Conservation (phyloP, 2,797 vertebrate species). For the Salarias fasciatus region DNA sequence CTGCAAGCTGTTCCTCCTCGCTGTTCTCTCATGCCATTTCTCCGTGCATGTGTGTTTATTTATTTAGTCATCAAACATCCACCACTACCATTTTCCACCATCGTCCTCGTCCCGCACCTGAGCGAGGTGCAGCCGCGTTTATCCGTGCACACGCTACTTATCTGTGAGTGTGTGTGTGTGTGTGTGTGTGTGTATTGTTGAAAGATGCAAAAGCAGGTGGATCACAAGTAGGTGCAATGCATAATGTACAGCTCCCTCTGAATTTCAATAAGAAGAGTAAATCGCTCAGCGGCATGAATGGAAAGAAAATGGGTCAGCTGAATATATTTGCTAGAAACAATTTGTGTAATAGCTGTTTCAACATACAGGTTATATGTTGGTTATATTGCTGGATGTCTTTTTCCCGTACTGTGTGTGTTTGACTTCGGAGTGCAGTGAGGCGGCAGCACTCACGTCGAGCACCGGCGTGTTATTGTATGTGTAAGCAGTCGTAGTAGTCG, state of each 20-base stretch:
- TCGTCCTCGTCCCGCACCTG: constrained; percentile 1
- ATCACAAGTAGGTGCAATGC: constrained; percentile 12
- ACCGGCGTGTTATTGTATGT: constrained; percentile 47
- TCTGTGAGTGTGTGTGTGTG: constrained; percentile 11
- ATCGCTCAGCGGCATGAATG: constrained; percentile 49
- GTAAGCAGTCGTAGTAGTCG: constrained; percentile 53
- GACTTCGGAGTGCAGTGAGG: constrained; percentile 39
- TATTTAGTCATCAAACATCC: constrained; percentile 54
- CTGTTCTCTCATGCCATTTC: constrained; percentile 49
- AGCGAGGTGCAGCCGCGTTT: not conserved
- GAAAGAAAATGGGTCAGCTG: constrained; percentile 66
- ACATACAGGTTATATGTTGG: constrained; percentile 14
- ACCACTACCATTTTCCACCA: constrained; percentile 35
- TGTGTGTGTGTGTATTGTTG: constrained; percentile 10
- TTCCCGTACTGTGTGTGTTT: constrained; percentile 27
- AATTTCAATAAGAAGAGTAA: constrained; percentile 49
- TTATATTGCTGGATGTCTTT: constrained; percentile 33
- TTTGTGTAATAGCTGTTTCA: constrained; percentile 42
- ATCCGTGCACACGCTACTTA: constrained; percentile 12
- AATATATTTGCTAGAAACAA: constrained; percentile 54
- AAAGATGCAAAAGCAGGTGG: constrained; percentile 28
- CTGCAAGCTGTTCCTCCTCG: constrained; percentile 69
- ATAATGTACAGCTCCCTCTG: constrained; percentile 7
- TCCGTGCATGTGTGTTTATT: constrained; percentile 43
- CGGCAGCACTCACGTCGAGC: constrained; percentile 44